Base-by-base conservation (phyloP, 1,140 invertebrate species). In the Drosophila mauritiana region DNA sequence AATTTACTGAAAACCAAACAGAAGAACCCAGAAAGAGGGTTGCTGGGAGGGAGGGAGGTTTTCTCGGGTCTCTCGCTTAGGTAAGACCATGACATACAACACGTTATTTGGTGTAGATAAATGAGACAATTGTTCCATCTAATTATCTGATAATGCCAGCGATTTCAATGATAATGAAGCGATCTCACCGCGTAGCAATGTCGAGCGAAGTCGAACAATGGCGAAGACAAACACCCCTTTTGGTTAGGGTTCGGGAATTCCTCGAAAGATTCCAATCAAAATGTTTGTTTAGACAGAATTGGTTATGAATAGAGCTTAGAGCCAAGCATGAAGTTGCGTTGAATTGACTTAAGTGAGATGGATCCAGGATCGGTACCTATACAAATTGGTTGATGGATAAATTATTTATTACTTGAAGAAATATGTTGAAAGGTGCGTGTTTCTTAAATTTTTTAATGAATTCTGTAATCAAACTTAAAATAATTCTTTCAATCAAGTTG, bases 1-100 rank as follows among this genome's bases (percentile, higher is more conserved):
- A 79, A 88, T 88, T 82, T 80, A 61, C 34, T 58, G 52, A 63
- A 61, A 59, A 51, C 59, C 53, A 59, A 78, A 63, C 76, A 78
- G 52, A 68, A 68, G 36, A 42, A 15, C 22, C 22, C 27, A 8
- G 3, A 37, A 43, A 11, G 52, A 37, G 64, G 59, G 59, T 51
- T 52, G 46, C 39, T 43, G 36, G 39, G 17, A 8, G 42, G 20
- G 34, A 31, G 62, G 34, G 13, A 25, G 62, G 55, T 39, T 36
- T 49, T 15, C 27, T 68, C 37, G 61, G 59, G 27, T 51, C 40
- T 43, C 17, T 55, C 27, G 69, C 55, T 70, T 75, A 37, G 46
- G 53, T 56, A 27, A 61, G 56, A 54, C 62, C 69, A 45, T 57
- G 42, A 72, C 64, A 67, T 51, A 75, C 62, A 73, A 73, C 58